Evolutionary conservation across 35 echinoderm and acorn worm species (phyloP).

Genomic region (Heliocidaris erythrogramma): DNA sequence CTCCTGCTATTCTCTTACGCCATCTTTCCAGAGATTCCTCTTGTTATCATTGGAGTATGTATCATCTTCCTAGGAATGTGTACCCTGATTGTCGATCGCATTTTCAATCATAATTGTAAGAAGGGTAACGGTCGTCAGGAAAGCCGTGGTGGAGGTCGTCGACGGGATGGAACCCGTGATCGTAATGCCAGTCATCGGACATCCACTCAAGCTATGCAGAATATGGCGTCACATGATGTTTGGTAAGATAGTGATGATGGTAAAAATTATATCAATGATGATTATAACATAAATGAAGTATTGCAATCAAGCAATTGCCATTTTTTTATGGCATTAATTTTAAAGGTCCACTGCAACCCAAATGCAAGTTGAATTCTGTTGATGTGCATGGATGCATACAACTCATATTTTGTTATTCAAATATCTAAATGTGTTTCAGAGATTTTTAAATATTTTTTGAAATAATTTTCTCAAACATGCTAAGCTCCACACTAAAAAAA

Average conservation of each 20-base stretch:
- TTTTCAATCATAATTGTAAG: background rate
- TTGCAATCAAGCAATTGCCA: no score
- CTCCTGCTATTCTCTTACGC: background rate
- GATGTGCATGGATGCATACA: no score
- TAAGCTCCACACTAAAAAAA: no score
- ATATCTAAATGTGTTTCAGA: no score
- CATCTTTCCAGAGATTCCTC: background rate
- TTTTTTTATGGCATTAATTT: no score
- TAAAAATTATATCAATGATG: no score
- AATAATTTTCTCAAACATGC: no score
- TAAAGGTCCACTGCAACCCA: no score
- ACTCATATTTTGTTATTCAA: no score
- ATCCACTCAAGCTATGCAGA: background rate
- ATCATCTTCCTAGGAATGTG: background rate
- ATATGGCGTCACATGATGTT: background rate
- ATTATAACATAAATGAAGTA: no score
- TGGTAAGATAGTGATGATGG: background rate
- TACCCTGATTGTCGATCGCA: background rate
- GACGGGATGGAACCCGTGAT: background rate
- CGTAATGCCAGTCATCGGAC: background rate
- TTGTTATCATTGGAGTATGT: background rate
- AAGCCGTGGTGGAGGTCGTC: background rate
- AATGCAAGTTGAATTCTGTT: no score
- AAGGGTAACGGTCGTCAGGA: background rate
- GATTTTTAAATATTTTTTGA: no score